Conservation (phyloP, 2,888 invertebrate genomes). For the Crematogaster levior region DNA sequence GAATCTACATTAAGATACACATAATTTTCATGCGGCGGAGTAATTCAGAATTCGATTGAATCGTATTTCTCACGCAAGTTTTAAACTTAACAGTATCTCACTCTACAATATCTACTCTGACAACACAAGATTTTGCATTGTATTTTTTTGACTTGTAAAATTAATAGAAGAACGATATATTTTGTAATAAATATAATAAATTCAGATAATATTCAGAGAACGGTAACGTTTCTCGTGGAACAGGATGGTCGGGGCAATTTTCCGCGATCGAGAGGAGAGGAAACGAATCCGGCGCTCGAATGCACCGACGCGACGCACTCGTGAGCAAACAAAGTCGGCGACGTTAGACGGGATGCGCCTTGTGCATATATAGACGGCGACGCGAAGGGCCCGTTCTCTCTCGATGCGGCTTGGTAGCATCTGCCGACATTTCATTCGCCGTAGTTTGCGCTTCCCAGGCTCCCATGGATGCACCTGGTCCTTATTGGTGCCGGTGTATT, state of each 20-base stretch:
- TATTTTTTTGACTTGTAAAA: neutral
- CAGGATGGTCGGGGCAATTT: neutral
- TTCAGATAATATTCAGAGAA: neutral
- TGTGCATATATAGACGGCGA: constrained; percentile 74
- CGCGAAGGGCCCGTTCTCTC: constrained; percentile 55
- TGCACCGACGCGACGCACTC: constrained; percentile 49
- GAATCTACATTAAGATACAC: neutral
- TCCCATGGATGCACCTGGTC: constrained; percentile 84
- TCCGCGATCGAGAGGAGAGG: constrained; percentile 26
- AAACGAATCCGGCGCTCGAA: constrained; percentile 48
- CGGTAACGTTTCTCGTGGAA: neutral
- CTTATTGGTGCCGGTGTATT: constrained; percentile 74
- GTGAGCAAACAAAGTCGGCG: constrained; percentile 70
- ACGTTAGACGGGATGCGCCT: constrained; percentile 62
- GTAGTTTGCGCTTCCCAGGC: constrained; percentile 85
- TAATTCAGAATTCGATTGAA: neutral
- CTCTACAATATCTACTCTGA: neutral
- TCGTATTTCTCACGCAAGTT: neutral
- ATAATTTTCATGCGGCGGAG: neutral
- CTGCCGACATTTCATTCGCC: constrained; percentile 72
- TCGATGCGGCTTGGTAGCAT: constrained; percentile 72
- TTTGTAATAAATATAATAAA: neutral
- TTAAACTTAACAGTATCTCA: neutral
- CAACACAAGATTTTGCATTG: neutral
- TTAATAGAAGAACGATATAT: no score